Evolutionary conservation across 2,113 vertebrate species (phyloP).

Genomic region (Anguilla rostrata): DNA sequence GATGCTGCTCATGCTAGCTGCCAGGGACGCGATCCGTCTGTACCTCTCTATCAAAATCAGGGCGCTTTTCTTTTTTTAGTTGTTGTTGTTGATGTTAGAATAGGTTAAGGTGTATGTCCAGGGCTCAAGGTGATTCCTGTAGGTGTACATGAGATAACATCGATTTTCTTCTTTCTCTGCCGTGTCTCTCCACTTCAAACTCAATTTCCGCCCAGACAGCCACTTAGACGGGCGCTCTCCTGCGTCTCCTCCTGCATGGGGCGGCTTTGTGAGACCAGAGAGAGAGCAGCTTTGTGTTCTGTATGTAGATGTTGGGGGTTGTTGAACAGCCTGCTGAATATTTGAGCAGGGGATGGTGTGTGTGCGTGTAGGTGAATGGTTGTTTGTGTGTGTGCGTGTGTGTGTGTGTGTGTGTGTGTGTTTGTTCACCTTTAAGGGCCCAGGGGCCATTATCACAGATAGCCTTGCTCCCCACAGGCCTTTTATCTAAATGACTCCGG

Average conservation of each 20-base stretch:
- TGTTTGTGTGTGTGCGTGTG: conserved; percentile 9
- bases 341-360: not conserved
- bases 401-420: conserved; percentile 16
- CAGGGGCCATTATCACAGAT: not conserved
- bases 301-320: not conserved
- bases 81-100: not conserved
- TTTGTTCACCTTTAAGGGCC: not conserved
- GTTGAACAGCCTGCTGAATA: not conserved
- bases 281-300: not conserved
- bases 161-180: conserved; percentile 11
- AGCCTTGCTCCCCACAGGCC: not conserved
- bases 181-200: not conserved
- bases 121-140: not conserved
- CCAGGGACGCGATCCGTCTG: not conserved
- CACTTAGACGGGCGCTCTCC: not conserved
- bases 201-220: not conserved
- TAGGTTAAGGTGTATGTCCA: not conserved
- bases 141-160: not conserved
- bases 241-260: not conserved
- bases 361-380: conserved; percentile 11
- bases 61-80: too few relatives aligned
- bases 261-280: not conserved
- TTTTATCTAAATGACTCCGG: not conserved
- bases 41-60: not conserved
- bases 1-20: not conserved